Base-by-base conservation (phyloP, 2,888 invertebrate species). In the Sarcophaga caerulescens region DNA sequence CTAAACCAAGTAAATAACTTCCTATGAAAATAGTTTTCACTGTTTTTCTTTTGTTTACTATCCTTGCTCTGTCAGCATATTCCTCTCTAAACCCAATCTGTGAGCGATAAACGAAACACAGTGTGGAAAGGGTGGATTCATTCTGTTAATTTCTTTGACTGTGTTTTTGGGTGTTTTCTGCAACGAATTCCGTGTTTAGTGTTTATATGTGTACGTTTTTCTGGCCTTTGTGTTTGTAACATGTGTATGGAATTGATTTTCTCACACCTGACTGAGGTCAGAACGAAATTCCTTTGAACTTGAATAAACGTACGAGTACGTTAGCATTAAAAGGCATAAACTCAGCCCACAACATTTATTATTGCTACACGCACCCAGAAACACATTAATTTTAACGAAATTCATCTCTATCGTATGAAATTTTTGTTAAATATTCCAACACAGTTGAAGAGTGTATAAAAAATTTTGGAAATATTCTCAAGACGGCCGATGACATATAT, bases 191-290 rank as follows among this genome's bases (percentile, higher is more conserved):
- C 63, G 57, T 19, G 52, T 71, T 35, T 35, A 10, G 35, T 35
- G 35, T 35, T 35, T 35, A 35, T 35, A 35, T 10, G 8, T 10
- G 35, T 52, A 52, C 14, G 14, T 52, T 17, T 17, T 52, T 3
- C 52, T 1, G 1, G 17, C 17, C 3, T 52, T 52, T 45, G 12
- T 45, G 17, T 59, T 47, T 82, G 68, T 71, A 59, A 1, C 17
- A 1, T 60, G 44, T 57, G 44, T 68, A n/a, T 23, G n/a, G 23
- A 74, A 83, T 82, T 78, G 83, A 83, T 83, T 83, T 83, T 73
- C 83, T 59, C 83, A 78, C 73, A 83, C 83, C 78, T 78, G 52
- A n/a, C 19, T 57, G 23, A 14, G 57, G 17, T 14, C 19, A 57
- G 59, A 1, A 45, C 25, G 23, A 19, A 11, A n/a, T 45, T 17